Percentiles rank a stretch among this genome's conserved stretches.
Evolutionary conservation across 2,888 invertebrate genomes (phyloP).

Genomic region (Augochlorella aurata): DNA sequence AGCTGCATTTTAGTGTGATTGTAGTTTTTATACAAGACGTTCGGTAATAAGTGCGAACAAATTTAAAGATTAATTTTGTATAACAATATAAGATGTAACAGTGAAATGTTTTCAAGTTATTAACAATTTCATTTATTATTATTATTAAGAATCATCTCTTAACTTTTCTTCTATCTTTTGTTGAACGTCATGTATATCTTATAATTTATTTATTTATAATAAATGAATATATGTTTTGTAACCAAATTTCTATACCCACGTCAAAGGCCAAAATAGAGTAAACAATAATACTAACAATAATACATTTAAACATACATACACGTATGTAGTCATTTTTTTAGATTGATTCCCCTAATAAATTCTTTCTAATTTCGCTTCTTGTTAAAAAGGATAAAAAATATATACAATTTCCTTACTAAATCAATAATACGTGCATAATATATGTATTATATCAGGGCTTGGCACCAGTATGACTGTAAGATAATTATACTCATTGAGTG

Average conservation of each 20-base stretch:
- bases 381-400: constrained; percentile 34
- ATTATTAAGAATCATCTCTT: neutral
- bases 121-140: neutral
- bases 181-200: neutral
- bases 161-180: neutral
- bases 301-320: neutral
- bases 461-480: constrained; percentile 56
- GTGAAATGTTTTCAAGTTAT: neutral
- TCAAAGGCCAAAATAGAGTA: neutral
- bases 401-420: constrained; percentile 25
- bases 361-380: constrained; percentile 23
- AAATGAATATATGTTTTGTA: constrained; percentile 11
- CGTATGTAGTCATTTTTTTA: constrained; percentile 18
- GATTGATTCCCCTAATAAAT: constrained; percentile 12
- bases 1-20: constrained; percentile 37
- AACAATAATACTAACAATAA: constrained; percentile 6
- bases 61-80: neutral
- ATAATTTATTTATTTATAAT: constrained; percentile 21
- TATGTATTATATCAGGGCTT: constrained; percentile 35
- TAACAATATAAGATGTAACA: neutral
- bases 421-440: constrained; percentile 37
- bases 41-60: neutral
- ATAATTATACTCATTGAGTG: constrained; percentile 41
- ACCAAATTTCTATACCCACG: neutral
- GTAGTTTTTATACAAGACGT: neutral